Evolutionary conservation across 2,797 vertebrate genomes (phyloP).

Genomic region (Scolopax rusticola): DNA sequence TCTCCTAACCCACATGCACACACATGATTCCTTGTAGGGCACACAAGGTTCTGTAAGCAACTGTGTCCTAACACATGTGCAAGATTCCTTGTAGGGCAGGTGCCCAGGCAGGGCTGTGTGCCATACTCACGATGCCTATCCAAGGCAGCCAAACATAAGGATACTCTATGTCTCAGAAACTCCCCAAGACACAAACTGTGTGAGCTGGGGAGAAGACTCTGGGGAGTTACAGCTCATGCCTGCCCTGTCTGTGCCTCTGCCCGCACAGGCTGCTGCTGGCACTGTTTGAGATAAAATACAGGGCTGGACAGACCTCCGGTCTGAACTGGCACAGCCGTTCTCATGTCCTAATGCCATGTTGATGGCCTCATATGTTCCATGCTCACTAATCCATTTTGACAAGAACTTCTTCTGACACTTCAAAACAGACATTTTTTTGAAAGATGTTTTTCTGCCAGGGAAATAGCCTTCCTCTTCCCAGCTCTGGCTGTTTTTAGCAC

Average conservation of each 20-base stretch:
- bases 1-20: background rate
- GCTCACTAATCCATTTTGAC: constrained; percentile 33
- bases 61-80: background rate
- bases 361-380: background rate
- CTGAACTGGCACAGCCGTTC: background rate
- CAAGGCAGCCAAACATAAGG: background rate
- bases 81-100: background rate
- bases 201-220: accelerated
- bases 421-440: background rate
- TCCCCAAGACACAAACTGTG: background rate
- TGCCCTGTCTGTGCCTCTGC: background rate
- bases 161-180: background rate
- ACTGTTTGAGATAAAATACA: background rate
- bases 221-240: background rate
- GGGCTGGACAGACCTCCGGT: background rate
- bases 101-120: background rate
- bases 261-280: background rate
- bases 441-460: background rate
- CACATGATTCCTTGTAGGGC: background rate
- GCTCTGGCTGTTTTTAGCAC: background rate
- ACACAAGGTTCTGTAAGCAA: background rate
- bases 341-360: background rate
- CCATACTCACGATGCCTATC: background rate
- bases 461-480: background rate
- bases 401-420: constrained; percentile 19